Conservation (phyloP, 2,888 invertebrate genomes). For the Ptychoptera albimana region DNA sequence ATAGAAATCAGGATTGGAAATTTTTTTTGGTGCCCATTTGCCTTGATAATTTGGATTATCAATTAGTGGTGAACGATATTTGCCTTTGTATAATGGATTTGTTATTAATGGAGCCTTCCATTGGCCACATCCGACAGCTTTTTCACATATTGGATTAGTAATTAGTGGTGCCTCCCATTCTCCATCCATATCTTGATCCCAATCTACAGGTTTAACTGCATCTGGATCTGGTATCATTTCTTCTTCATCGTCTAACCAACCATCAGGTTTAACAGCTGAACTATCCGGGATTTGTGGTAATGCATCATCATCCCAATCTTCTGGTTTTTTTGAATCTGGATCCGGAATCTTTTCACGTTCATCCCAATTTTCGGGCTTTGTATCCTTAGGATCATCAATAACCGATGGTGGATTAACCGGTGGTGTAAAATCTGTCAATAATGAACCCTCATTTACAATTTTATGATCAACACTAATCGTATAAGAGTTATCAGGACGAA, state of each 20-base stretch:
- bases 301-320: constrained; percentile 92
- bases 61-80: constrained; percentile 80
- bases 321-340: constrained; percentile 76
- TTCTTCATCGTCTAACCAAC: constrained; percentile 87
- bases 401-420: constrained; percentile 89
- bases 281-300: constrained; percentile 81
- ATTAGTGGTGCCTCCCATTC: constrained; percentile 94
- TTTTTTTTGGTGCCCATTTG: constrained; percentile 78
- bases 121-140: constrained; percentile 74
- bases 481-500: constrained; percentile 66
- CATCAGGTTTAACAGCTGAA: constrained; percentile 67
- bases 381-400: constrained; percentile 80
- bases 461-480: constrained; percentile 70
- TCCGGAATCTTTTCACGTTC: constrained; percentile 87
- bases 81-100: constrained; percentile 86
- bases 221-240: constrained; percentile 73
- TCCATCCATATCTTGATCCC: constrained; percentile 98
- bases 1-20: constrained; percentile 87
- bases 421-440: constrained; percentile 82
- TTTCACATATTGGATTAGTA: constrained; percentile 71
- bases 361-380: constrained; percentile 88
- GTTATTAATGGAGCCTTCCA: constrained; percentile 75
- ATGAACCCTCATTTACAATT: constrained; percentile 67
- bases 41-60: constrained; percentile 90
- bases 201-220: constrained; percentile 80